Evolutionary conservation across 2,113 vertebrate genomes (phyloP), one percentile per base, ranked within the genome.

Genomic region (Zosterops pallidus): DNA sequence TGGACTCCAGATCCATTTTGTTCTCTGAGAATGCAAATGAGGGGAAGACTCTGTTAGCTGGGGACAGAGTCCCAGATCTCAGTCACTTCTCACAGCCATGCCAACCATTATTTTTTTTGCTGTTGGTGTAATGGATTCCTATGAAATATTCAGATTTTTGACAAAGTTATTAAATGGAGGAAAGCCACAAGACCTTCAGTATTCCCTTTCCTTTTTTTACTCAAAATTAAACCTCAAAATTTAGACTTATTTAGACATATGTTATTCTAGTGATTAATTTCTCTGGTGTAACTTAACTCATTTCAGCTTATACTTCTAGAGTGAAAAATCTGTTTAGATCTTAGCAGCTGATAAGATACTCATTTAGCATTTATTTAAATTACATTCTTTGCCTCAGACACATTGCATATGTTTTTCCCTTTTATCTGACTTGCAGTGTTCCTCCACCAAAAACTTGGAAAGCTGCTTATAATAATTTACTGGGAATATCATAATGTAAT

Each of bases 1-100:
- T 98, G 98, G 97, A 98, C 94, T 97, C 96, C 64, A 83, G 85
- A 96, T 97, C 96, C 95, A 96, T 96, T 98, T 97, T 98, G 87
- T 96, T 97, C 77, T 96, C 97, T 76, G 60, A 96, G 72, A 90
- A 96, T 92, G 95, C 80, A 97, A 98, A 94, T 94, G 95, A 97
- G 94, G 86, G 91, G 25, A 97, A 94, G 97, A 97, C 92, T 95
- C 86, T 92, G 92, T 71, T 97, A 94, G 95, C 97, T 96, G 77
- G 96, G 96, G 96, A 98, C 78, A 91, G 76, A 89, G 89, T 96
- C 94, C 55, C 86, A 90, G 47, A 83, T 91, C 95, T 93, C 95
- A 93, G 85, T 76, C 89, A 95, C 92, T 91, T 87, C 93, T 89
- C 75, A 80, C 82, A 96, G 81, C 67, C 81, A 87, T 94, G 92